Percentiles rank a stretch among this genome's conserved stretches.
Conservation (phyloP, 2,888 invertebrate genomes). For the Eustalomyia histrio region DNA sequence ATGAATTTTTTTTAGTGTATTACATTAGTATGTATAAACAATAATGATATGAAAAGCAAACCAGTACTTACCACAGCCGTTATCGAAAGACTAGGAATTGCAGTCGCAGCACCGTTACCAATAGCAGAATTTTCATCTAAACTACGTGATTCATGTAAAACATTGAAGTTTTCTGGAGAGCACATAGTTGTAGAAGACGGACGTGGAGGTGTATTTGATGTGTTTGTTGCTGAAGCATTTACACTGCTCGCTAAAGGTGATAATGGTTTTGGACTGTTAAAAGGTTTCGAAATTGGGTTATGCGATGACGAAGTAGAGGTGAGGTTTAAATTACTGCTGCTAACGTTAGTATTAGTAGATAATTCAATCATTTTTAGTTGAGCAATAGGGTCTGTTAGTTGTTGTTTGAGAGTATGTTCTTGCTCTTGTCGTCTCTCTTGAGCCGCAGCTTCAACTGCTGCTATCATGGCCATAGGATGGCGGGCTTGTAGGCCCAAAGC, state of each 20-base stretch:
- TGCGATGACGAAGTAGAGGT: constrained; percentile 48
- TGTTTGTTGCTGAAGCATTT: constrained; percentile 12
- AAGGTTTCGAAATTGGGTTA: constrained; percentile 62
- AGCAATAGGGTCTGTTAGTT: constrained; percentile 52
- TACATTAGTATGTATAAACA: constrained; percentile 35
- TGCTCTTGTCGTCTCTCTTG: constrained; percentile 60
- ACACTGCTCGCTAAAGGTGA: constrained; percentile 58
- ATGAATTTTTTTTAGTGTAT: constrained; percentile 33
- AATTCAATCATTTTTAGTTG: constrained; percentile 57
- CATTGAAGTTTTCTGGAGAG: constrained; percentile 56
- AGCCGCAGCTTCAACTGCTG: constrained; percentile 64
- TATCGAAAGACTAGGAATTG: constrained; percentile 64
- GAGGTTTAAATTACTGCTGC: constrained; percentile 40
- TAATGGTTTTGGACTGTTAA: constrained; percentile 62
- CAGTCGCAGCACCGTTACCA: constrained; percentile 60
- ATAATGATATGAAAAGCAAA: constrained; percentile 56
- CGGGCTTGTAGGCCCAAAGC: constrained; percentile 63
- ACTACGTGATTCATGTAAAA: constrained; percentile 62
- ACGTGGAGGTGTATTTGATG: constrained; percentile 17
- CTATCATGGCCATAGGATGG: constrained; percentile 69
- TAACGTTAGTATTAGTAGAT: constrained; percentile 50
- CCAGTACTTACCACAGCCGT: constrained; percentile 74
- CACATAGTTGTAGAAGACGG: constrained; percentile 58
- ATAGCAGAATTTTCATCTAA: constrained; percentile 61
- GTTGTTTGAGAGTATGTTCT: constrained; percentile 54